Evolutionary conservation across 2,113 vertebrate species (phyloP).

Genomic region (Clarias macrocephalus): DNA sequence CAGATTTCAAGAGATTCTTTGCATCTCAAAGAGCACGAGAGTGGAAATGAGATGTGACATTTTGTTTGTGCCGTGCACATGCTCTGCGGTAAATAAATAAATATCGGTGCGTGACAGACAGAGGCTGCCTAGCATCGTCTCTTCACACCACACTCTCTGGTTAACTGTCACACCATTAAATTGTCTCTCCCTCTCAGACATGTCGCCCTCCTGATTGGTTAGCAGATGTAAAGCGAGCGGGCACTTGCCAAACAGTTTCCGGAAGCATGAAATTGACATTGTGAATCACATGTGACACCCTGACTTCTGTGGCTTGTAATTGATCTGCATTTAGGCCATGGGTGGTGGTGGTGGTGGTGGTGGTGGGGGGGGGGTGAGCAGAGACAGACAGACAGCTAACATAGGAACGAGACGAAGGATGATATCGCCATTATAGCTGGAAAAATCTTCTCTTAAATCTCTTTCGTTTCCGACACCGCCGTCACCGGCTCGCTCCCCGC

Average conservation of each 20-base stretch:
- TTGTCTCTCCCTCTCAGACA: slow-evolving; percentile 85
- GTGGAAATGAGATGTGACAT: slow-evolving; percentile 81
- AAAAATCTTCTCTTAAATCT: neutral
- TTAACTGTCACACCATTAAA: slow-evolving; percentile 96
- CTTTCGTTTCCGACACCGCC: slow-evolving; percentile 11
- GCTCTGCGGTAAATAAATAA: slow-evolving; percentile 89
- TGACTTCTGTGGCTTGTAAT: slow-evolving; percentile 91
- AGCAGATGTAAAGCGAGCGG: slow-evolving; percentile 93
- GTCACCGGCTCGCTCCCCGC: slow-evolving; percentile 19
- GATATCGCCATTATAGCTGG: slow-evolving; percentile 41
- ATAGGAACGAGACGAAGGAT: slow-evolving; percentile 25
- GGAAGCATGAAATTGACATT: slow-evolving; percentile 97
- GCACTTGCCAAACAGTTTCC: slow-evolving; percentile 91
- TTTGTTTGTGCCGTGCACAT: slow-evolving; percentile 72
- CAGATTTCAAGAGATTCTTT: slow-evolving; percentile 73
- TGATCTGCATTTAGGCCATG: slow-evolving; percentile 85
- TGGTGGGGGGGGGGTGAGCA: neutral
- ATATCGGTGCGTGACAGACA: slow-evolving; percentile 89
- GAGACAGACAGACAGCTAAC: slow-evolving; percentile 11
- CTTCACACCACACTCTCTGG: slow-evolving; percentile 80
- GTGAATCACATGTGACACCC: slow-evolving; percentile 93
- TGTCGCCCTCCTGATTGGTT: slow-evolving; percentile 90
- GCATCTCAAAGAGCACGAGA: slow-evolving; percentile 71
- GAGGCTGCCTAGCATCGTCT: slow-evolving; percentile 73
- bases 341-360: neutral